Percentiles rank a stretch among this genome's conserved stretches.
phyloP scores from a whole-genome alignment of 2,888 invertebrate genomes.

The Melanotus villosus region DNA sequence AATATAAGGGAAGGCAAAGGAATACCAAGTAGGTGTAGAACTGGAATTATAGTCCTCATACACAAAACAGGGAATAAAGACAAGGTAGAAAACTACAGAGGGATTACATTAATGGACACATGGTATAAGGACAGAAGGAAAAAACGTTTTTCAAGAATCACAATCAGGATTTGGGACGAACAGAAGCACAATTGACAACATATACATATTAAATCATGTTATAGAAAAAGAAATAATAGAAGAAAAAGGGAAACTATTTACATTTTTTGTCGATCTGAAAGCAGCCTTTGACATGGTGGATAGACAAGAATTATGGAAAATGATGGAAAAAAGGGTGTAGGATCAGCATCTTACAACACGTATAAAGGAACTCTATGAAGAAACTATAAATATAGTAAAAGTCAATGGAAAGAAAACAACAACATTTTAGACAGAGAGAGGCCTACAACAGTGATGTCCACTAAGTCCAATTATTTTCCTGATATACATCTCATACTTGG shows the following conservation, averaged over 20 bases:
- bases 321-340: background rate
- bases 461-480: background rate
- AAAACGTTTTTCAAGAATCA: too few relatives aligned
- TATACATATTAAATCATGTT: too few relatives aligned
- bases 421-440: background rate
- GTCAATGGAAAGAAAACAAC: background rate
- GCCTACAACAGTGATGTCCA: background rate
- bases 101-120: too few relatives aligned
- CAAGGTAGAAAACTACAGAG: too few relatives aligned
- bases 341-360: background rate
- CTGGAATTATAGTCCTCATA: too few relatives aligned
- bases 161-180: too few relatives aligned
- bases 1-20: too few relatives aligned
- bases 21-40: too few relatives aligned
- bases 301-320: background rate
- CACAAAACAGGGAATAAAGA: too few relatives aligned
- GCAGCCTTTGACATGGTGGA: background rate
- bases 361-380: background rate
- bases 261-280: background rate
- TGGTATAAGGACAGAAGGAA: too few relatives aligned
- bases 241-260: background rate
- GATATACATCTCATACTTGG: background rate
- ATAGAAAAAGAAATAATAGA: background rate
- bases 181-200: too few relatives aligned
- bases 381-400: background rate